Conservation (phyloP, 2,113 vertebrate species). For the Ploceus nigricollis region DNA sequence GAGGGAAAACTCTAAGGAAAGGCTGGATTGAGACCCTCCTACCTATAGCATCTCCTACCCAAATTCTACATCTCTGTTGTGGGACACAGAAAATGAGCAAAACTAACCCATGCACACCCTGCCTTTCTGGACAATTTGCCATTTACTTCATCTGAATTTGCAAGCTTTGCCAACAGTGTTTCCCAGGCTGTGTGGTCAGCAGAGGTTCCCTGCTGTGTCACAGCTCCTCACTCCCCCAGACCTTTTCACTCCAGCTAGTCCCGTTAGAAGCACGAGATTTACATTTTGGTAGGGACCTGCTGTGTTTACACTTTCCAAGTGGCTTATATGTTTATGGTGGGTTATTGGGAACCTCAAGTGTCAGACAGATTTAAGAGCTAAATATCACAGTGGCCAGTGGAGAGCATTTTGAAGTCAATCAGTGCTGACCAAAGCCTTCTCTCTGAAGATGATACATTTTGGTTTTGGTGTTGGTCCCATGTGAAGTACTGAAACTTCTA, state of each 20-base stretch:
- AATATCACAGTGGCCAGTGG: background rate
- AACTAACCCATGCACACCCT: background rate
- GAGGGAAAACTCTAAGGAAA: background rate
- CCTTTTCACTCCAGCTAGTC: background rate
- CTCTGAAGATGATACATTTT: background rate
- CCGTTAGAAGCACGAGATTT: background rate
- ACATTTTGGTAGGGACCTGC: fast-evolving
- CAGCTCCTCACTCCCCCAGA: background rate
- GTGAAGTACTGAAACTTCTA: background rate
- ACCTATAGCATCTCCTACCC: background rate
- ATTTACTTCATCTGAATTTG: background rate
- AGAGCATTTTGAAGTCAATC: background rate
- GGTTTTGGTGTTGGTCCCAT: background rate
- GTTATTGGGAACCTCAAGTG: background rate
- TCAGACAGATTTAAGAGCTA: background rate
- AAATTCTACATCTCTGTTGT: background rate
- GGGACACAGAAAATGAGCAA: background rate
- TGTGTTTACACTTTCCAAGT: background rate
- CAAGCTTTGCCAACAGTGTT: background rate
- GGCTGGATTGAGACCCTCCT: background rate
- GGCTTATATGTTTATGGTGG: background rate
- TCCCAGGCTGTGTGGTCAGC: background rate
- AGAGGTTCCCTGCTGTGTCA: background rate
- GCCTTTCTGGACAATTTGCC: background rate
- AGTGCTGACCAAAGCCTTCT: background rate